Evolutionary conservation across 2,888 invertebrate species (phyloP).

Genomic region (Drosophila rubida): DNA sequence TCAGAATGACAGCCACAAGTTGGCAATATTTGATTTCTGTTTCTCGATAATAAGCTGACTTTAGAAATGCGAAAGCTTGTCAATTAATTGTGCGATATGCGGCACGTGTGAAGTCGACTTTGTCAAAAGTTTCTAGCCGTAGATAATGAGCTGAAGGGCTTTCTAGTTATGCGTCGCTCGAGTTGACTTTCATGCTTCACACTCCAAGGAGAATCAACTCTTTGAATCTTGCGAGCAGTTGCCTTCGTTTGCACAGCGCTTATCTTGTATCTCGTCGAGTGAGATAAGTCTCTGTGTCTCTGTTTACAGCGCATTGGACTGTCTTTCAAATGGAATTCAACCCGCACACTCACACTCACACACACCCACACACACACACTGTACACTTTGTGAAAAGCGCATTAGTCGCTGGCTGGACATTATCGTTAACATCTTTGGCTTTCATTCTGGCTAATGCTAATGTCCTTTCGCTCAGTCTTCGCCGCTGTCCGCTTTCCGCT

Average conservation of each 20-base stretch:
- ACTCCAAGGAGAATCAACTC: conserved; percentile 20
- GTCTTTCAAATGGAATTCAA: conserved; percentile 36
- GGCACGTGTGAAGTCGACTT: conserved; percentile 8
- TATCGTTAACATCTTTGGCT: conserved; percentile 75
- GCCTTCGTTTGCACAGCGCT: conserved; percentile 8
- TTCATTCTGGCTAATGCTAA: conserved; percentile 69
- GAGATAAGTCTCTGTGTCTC: conserved; percentile 39
- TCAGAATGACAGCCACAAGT: not conserved
- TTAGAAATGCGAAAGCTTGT: not conserved
- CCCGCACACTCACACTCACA: conserved; percentile 21
- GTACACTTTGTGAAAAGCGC: conserved; percentile 55
- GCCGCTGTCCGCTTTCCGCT: not conserved
- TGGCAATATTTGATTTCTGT: not conserved
- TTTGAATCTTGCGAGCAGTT: conserved; percentile 13
- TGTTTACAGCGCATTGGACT: conserved; percentile 37
- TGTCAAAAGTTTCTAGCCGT: not conserved
- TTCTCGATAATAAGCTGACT: not conserved
- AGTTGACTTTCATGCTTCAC: conserved; percentile 28
- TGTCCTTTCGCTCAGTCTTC: conserved; percentile 47
- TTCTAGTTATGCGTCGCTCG: conserved; percentile 1
- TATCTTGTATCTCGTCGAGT: conserved; percentile 36
- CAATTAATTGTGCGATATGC: not conserved
- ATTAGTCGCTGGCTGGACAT: conserved; percentile 66
- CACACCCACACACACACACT: not conserved
- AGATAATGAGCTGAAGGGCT: conserved; percentile 6